Evolutionary conservation across 1,140 invertebrate species (phyloP).

Genomic region (Drosophila albomicans): DNA sequence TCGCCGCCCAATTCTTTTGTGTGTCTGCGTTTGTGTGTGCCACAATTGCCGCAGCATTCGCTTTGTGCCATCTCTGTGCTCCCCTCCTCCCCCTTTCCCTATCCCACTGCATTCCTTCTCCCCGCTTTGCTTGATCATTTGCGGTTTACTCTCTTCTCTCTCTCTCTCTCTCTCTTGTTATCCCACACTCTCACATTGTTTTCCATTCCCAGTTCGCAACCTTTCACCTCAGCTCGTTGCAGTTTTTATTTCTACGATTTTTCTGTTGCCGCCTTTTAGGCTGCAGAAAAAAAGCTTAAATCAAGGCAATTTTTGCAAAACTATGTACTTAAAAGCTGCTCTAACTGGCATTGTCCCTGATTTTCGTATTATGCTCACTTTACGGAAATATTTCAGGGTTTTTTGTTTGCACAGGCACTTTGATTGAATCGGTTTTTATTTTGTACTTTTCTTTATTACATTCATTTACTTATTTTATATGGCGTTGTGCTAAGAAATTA

Average conservation of each 20-base stretch:
- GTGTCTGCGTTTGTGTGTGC: constrained; percentile 13
- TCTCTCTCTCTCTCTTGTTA: not conserved
- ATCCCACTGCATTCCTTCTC: too few relatives aligned
- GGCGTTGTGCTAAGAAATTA: too few relatives aligned
- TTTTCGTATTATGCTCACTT: too few relatives aligned
- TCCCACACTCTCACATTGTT: constrained; percentile 14
- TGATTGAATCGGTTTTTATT: not conserved
- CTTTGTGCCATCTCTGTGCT: constrained; percentile 35
- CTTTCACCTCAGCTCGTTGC: not conserved
- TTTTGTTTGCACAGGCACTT: too few relatives aligned
- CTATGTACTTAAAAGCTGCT: not conserved
- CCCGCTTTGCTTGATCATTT: constrained; percentile 19
- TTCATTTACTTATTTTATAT: not conserved
- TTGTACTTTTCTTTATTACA: not conserved
- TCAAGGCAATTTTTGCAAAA: not conserved
- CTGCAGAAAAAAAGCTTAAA: constrained; percentile 1
- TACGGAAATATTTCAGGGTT: too few relatives aligned
- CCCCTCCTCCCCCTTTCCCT: not conserved
- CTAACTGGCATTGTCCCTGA: too few relatives aligned
- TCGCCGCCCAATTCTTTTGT: constrained; percentile 29
- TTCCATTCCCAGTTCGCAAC: not conserved
- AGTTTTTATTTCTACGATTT: not conserved
- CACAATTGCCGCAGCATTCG: constrained; percentile 52
- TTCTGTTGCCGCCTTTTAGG: constrained; percentile 30
- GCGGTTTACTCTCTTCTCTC: not conserved